Evolutionary conservation across 2,797 vertebrate genomes (phyloP).

Genomic region (Dryobates pubescens): DNA sequence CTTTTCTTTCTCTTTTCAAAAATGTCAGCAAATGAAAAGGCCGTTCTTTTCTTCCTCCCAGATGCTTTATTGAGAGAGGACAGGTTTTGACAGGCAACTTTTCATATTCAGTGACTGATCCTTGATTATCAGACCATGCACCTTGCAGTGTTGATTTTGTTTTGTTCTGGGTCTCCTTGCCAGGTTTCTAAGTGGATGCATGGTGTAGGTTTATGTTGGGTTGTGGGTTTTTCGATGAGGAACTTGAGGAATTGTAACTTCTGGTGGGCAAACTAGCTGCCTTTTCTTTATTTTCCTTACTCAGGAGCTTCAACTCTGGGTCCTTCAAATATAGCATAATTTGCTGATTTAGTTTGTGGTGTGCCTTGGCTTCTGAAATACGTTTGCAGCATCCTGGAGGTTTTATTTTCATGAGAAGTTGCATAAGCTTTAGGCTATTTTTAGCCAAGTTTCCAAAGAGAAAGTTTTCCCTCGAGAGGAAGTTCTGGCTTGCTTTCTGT

Average conservation of each 20-base stretch:
- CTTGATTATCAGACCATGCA: not conserved
- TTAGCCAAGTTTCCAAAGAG: not conserved
- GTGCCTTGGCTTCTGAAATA: not conserved
- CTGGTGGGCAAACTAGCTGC: not conserved
- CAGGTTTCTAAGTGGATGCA: not conserved
- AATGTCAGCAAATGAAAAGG: not conserved
- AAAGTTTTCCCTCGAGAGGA: not conserved
- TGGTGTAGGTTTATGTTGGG: not conserved
- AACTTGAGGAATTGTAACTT: not conserved
- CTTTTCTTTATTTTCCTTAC: not conserved
- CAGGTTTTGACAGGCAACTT: not conserved
- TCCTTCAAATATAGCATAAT: not conserved
- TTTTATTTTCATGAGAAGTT: not conserved
- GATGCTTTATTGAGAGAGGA: not conserved
- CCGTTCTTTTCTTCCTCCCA: not conserved
- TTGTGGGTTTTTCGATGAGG: not conserved
- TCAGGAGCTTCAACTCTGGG: not conserved
- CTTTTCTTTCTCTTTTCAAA: not conserved
- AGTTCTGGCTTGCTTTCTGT: not conserved
- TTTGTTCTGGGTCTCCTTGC: not conserved
- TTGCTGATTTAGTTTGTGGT: not conserved
- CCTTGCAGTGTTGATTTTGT: not conserved
- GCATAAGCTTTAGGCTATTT: not conserved
- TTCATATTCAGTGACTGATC: not conserved
- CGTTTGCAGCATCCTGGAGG: not conserved